phyloP scores from a whole-genome alignment of 2,888 invertebrate genomes.

The Pherbina coryleti region DNA sequence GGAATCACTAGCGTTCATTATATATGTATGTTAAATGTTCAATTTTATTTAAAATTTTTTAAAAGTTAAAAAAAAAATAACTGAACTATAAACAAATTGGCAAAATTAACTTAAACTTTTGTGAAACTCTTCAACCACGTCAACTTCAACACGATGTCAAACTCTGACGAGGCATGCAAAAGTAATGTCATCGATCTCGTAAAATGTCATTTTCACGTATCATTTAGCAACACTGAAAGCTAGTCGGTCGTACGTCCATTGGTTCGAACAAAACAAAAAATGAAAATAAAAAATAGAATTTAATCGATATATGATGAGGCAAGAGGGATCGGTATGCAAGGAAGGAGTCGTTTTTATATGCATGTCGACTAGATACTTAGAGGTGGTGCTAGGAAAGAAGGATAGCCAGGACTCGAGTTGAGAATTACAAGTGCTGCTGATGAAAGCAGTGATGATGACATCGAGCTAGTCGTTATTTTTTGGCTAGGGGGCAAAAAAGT shows the following conservation, averaged over 20 bases:
- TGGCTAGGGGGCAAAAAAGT: background rate
- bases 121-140: too few species aligned
- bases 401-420: constrained; percentile 55
- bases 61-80: too few species aligned
- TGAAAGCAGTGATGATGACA: constrained; percentile 61
- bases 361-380: background rate
- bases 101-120: too few species aligned
- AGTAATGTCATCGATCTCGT: constrained; percentile 68
- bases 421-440: constrained; percentile 67
- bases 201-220: constrained; percentile 69
- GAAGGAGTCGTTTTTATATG: background rate
- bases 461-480: constrained; percentile 14
- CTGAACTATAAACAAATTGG: too few species aligned
- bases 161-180: constrained; percentile 46
- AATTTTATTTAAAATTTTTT: too few species aligned
- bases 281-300: constrained; percentile 46
- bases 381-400: background rate
- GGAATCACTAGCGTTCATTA: too few species aligned
- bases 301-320: constrained; percentile 47
- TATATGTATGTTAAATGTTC: too few species aligned
- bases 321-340: constrained; percentile 42
- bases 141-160: background rate
- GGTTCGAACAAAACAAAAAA: constrained; percentile 39
- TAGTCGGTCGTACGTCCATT: background rate
- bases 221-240: constrained; percentile 61